These are phyloP conservation scores for Uria lomvia DNA, from an alignment of 2,113 vertebrate species.

Conservation along the genomic window DNA sequence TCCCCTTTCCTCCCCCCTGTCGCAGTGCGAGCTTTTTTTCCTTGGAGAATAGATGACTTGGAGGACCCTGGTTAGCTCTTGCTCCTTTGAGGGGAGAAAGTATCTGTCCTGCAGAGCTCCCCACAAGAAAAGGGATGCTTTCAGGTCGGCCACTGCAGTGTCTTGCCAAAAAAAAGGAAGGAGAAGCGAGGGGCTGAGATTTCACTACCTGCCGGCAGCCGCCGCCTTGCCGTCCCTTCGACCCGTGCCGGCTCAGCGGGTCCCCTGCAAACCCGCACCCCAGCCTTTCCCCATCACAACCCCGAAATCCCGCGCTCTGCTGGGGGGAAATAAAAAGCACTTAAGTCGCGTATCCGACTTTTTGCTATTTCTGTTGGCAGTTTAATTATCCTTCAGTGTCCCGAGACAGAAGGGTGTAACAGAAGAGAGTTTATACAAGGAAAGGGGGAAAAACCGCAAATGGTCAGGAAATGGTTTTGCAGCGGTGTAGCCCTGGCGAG, in stretches of 20 bases:
- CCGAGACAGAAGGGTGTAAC: neutral
- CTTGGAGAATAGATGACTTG: constrained; percentile 51
- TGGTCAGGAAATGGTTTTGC: neutral
- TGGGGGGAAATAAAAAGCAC: neutral
- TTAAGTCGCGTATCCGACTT: neutral
- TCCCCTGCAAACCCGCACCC: neutral
- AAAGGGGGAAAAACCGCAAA: neutral
- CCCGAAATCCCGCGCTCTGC: neutral
- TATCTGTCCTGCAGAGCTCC: neutral
- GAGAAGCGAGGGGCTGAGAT: neutral
- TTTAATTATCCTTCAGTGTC: neutral
- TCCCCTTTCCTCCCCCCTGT: neutral
- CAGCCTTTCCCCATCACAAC: neutral
- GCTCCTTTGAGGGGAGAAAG: neutral
- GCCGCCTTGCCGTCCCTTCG: neutral
- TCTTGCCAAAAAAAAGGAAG: neutral
- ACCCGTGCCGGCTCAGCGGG: neutral
- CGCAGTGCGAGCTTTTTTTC: neutral
- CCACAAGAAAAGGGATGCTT: neutral
- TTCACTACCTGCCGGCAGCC: neutral
- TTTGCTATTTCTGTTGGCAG: neutral
- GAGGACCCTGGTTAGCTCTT: neutral
- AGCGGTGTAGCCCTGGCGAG: neutral
- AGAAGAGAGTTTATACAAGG: neutral
- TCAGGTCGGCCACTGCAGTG: neutral